Evolutionary conservation across 1,140 invertebrate genomes (phyloP).

Genomic region (Drosophila erecta): DNA sequence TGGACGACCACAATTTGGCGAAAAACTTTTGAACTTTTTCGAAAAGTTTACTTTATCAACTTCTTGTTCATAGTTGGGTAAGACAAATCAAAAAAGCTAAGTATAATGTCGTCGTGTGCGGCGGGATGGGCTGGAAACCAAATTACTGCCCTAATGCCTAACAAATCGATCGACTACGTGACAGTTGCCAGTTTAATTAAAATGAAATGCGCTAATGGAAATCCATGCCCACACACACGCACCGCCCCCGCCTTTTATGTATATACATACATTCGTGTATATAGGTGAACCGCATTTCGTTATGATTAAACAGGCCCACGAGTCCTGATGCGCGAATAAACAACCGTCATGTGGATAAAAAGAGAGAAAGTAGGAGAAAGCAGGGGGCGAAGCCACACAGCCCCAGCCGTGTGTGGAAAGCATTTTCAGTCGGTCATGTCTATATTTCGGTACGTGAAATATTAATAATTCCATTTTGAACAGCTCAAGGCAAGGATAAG

Average conservation of each 20-base stretch:
- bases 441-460: conserved; percentile 65
- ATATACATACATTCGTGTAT: neutral
- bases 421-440: conserved; percentile 47
- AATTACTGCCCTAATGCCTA: conserved; percentile 54
- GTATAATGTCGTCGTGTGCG: neutral
- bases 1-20: conserved; percentile 50
- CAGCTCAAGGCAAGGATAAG: conserved; percentile 65
- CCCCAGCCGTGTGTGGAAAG: conserved; percentile 23
- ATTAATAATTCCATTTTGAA: conserved; percentile 71
- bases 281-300: conserved; percentile 48
- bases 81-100: conserved; percentile 51
- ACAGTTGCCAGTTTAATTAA: conserved; percentile 76
- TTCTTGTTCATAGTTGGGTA: conserved; percentile 54
- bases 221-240: conserved; percentile 28
- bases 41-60: conserved; percentile 62
- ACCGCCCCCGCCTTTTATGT: conserved; percentile 8
- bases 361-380: neutral
- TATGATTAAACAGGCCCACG: conserved; percentile 52
- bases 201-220: conserved; percentile 71
- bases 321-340: conserved; percentile 54
- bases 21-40: conserved; percentile 62
- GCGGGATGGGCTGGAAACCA: neutral
- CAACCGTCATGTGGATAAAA: conserved; percentile 4
- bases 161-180: conserved; percentile 73
- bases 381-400: neutral